Conservation (phyloP, 2,888 invertebrate species). For the Stenolophus ochropezus region DNA sequence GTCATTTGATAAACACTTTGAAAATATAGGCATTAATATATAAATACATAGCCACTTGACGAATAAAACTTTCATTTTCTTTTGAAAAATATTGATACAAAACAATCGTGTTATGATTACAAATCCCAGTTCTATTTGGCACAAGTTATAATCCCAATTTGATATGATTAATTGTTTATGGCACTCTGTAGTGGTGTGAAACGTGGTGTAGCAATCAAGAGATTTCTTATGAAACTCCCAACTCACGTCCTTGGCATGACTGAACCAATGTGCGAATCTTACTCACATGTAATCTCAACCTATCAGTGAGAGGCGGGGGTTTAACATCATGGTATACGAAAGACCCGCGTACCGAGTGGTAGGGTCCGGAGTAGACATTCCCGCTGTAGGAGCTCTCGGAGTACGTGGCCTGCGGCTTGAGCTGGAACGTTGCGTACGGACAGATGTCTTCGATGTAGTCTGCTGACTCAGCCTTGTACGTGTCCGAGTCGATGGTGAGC, state of each 20-base stretch:
- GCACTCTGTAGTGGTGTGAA: no score
- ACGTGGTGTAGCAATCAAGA: no score
- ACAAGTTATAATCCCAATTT: no score
- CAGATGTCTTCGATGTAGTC: conserved; percentile 96
- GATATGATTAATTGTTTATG: no score
- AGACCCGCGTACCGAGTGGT: conserved; percentile 89
- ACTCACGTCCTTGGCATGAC: conserved; percentile 43
- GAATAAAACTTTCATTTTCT: no score
- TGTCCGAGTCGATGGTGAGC: conserved; percentile 73
- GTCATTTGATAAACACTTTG: no score
- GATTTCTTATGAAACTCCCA: not conserved
- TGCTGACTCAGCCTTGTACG: conserved; percentile 75
- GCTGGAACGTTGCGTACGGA: conserved; percentile 93
- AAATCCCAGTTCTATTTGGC: no score
- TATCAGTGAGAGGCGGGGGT: conserved; percentile 79
- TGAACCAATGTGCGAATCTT: conserved; percentile 8
- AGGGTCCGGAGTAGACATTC: conserved; percentile 90
- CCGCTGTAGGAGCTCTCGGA: conserved; percentile 94
- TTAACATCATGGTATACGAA: conserved; percentile 94
- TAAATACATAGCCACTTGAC: no score
- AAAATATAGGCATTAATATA: no score
- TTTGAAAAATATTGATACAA: no score
- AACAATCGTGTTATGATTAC: no score
- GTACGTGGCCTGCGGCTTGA: conserved; percentile 81
- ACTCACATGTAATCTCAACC: conserved; percentile 84